phyloP scores from a whole-genome alignment of 2,797 vertebrate genomes.

The Pristis pectinata region DNA sequence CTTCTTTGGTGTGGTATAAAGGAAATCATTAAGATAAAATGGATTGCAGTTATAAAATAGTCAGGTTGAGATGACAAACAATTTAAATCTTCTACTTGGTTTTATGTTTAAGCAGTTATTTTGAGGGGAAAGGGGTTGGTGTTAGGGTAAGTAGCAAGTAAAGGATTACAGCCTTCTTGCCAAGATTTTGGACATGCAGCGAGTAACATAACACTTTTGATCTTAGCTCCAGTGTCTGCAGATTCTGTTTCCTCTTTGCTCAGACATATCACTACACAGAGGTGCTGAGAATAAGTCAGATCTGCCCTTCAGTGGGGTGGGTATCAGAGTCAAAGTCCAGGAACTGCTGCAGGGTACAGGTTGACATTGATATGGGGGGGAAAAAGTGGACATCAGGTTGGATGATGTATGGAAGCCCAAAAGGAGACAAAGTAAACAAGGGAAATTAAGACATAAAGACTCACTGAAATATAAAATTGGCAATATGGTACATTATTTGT shows the following conservation, averaged over 20 bases:
- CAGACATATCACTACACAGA: background rate
- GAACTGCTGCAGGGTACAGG: background rate
- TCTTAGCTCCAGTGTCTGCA: background rate
- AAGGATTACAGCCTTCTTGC: background rate
- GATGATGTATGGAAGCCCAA: too few relatives aligned
- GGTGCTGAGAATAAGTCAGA: background rate
- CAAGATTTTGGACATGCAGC: background rate
- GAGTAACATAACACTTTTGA: background rate
- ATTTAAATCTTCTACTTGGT: background rate
- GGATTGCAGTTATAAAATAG: background rate
- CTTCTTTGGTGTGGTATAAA: background rate
- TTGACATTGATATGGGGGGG: background rate
- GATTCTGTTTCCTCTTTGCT: slow-evolving; percentile 3
- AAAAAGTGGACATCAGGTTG: background rate
- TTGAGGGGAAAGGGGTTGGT: background rate
- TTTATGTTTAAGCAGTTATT: background rate
- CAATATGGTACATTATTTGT: background rate
- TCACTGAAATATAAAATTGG: background rate
- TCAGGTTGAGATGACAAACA: background rate
- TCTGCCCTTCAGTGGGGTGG: background rate
- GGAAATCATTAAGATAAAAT: background rate
- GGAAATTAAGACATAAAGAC: background rate
- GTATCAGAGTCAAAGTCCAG: background rate
- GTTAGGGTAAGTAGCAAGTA: background rate
- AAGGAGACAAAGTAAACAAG: too few relatives aligned